These are phyloP conservation scores for Pristiophorus japonicus DNA, from an alignment of 2,113 vertebrate species.

Conservation along the genomic window DNA sequence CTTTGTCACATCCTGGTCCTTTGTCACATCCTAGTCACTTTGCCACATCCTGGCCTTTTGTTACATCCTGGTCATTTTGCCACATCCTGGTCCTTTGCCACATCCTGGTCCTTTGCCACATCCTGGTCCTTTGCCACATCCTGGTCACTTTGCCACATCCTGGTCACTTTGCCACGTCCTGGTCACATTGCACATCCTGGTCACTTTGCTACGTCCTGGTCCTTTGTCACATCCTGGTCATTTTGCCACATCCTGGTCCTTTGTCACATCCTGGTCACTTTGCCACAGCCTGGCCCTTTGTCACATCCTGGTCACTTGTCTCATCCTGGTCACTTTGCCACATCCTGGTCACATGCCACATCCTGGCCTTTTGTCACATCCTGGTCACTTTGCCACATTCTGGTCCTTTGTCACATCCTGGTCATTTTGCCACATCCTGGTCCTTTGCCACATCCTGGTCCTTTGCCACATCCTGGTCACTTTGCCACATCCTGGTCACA, in stretches of 20 bases:
- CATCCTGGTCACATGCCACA: not conserved
- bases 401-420: not conserved
- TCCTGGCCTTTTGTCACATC: no score
- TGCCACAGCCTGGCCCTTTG: no score
- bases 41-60: no score
- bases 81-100: not conserved
- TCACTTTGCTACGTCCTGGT: not conserved
- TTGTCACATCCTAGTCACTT: not conserved
- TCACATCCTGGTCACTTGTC: not conserved
- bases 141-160: not conserved
- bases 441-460: no score
- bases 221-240: not conserved
- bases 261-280: not conserved
- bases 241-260: not conserved
- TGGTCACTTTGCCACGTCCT: not conserved
- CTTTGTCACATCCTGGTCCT: not conserved
- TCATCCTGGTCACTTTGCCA: no score
- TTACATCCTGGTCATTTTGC: no score
- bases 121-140: no score
- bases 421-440: not conserved
- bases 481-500: not conserved
- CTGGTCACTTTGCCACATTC: not conserved
- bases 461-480: not conserved
- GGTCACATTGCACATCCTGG: no score
- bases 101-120: no score